These are phyloP conservation scores for Tenualosa ilisha DNA, from an alignment of 2,797 vertebrate genomes.

Conservation along the genomic window DNA sequence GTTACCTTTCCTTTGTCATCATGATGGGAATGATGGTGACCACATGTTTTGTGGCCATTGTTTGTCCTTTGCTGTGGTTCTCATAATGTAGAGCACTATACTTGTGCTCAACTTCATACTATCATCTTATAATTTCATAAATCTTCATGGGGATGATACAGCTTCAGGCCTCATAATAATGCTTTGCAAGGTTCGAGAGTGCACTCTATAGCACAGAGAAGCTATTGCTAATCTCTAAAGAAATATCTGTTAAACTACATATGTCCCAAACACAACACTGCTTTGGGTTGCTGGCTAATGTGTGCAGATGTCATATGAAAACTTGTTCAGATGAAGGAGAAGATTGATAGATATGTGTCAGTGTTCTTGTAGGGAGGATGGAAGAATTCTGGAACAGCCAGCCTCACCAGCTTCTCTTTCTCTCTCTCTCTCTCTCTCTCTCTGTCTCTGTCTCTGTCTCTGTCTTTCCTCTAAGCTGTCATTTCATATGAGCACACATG, in stretches of 20 bases:
- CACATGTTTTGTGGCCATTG: neutral
- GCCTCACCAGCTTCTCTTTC: neutral
- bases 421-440: neutral
- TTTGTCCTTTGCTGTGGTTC: neutral
- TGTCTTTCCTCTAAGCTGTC: neutral
- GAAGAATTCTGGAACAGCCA: neutral
- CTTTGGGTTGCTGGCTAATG: neutral
- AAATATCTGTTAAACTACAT: too few species aligned
- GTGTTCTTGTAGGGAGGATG: neutral
- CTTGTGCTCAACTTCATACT: neutral
- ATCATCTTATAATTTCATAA: too few species aligned
- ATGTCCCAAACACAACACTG: neutral
- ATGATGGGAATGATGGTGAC: neutral
- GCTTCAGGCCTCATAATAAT: neutral
- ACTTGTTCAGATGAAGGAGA: neutral
- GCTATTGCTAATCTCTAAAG: too few species aligned
- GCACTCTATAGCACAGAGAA: neutral
- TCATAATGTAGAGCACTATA: neutral
- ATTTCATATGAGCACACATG: conserved; percentile 9
- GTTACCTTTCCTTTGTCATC: neutral
- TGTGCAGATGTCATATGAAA: neutral
- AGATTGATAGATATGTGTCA: neutral
- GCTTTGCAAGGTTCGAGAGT: neutral
- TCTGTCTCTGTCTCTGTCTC: neutral
- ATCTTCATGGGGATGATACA: too few species aligned